Percentiles rank a stretch among this genome's conserved stretches.
Evolutionary conservation across 1,140 invertebrate species (phyloP).

Genomic region (Meloidogyne floridensis): DNA sequence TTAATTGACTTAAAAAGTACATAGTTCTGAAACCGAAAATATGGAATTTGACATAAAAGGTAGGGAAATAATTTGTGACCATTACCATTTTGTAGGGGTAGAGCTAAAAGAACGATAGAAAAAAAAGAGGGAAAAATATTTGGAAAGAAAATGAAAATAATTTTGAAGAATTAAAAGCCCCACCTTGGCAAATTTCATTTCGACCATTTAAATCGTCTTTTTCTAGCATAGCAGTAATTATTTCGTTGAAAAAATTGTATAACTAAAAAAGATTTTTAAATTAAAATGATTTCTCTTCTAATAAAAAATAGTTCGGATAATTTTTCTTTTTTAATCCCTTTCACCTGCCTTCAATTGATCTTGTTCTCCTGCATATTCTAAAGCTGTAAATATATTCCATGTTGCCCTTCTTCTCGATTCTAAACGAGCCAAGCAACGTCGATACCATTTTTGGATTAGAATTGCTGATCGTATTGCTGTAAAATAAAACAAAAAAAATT

Average conservation of each 20-base stretch:
- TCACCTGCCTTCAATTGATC: slow-evolving; percentile 82
- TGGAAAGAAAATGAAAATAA: not conserved
- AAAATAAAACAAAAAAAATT: slow-evolving; percentile 30
- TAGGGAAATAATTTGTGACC: no score
- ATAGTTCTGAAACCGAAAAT: no score
- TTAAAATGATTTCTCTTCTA: no score
- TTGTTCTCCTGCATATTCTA: slow-evolving; percentile 89
- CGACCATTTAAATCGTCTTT: slow-evolving; percentile 47
- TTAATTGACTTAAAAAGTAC: no score
- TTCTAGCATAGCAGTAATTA: slow-evolving; percentile 67
- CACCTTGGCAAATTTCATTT: slow-evolving; percentile 49
- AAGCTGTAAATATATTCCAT: slow-evolving; percentile 86
- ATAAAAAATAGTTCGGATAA: no score
- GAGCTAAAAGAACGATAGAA: not conserved
- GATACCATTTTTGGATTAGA: slow-evolving; percentile 88
- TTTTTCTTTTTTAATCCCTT: slow-evolving; percentile 1
- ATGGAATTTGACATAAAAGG: no score
- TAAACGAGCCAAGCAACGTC: slow-evolving; percentile 80
- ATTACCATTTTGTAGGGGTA: no score
- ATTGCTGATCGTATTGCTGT: slow-evolving; percentile 79
- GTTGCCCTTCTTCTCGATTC: slow-evolving; percentile 82
- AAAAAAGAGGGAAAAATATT: not conserved
- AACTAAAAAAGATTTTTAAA: slow-evolving; percentile 70
- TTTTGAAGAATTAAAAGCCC: not conserved
- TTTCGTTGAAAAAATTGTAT: slow-evolving; percentile 87